Evolutionary conservation across 1,140 invertebrate genomes (phyloP).

Genomic region (Colletes gigas): DNA sequence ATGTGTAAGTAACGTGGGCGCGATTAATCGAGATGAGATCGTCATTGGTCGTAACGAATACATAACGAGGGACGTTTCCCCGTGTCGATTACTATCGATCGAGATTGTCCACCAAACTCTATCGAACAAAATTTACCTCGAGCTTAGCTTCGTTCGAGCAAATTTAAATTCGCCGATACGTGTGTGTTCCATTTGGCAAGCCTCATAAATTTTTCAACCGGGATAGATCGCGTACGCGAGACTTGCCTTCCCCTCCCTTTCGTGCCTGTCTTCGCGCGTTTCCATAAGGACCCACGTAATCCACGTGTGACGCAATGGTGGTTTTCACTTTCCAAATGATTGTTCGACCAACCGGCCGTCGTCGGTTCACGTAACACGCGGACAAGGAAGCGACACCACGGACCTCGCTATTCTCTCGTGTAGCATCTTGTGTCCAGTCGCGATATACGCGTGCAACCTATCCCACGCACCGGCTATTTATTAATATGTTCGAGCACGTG

Average conservation of each 20-base stretch:
- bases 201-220: neutral
- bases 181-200: neutral
- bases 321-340: constrained; percentile 38
- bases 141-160: neutral
- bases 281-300: constrained; percentile 11
- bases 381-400: constrained; percentile 8
- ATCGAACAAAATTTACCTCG: neutral
- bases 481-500: neutral
- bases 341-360: neutral
- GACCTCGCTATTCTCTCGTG: constrained; percentile 3
- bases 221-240: neutral
- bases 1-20: too few species aligned
- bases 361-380: constrained; percentile 20
- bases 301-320: constrained; percentile 4
- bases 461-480: too few species aligned
- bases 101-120: too few species aligned
- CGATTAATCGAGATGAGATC: too few species aligned
- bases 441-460: too few species aligned
- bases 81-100: too few species aligned
- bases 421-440: neutral
- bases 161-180: neutral
- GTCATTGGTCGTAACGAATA: too few species aligned
- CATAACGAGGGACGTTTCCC: too few species aligned
- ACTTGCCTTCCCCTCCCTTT: too few species aligned
- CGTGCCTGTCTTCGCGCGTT: neutral